A percentile compares a stretch with the other conserved stretches of the same genome.
These are phyloP conservation scores for Prunella himalayana DNA, from an alignment of 2,113 vertebrate genomes.

Conservation along the genomic window DNA sequence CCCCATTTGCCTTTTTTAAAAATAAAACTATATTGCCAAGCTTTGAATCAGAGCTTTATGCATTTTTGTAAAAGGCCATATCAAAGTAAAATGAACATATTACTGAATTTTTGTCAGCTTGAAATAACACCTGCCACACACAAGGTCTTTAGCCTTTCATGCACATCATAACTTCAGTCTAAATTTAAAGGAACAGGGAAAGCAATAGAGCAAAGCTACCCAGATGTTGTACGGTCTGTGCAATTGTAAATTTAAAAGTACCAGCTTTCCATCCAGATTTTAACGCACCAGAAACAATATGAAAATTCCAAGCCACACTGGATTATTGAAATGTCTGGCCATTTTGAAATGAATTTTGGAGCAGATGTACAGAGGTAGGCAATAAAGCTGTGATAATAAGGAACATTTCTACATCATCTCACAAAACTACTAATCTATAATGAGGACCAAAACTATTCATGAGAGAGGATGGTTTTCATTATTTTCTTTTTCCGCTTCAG, in stretches of 20 bases:
- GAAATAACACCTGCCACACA: constrained; percentile 76
- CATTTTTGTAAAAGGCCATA: constrained; percentile 38
- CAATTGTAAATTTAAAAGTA: constrained; percentile 76
- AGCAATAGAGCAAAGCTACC: constrained; percentile 78
- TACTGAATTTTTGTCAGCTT: constrained; percentile 70
- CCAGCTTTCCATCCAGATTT: constrained; percentile 76
- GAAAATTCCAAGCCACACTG: constrained; percentile 75
- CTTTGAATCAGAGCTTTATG: background rate
- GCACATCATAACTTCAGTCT: constrained; percentile 82
- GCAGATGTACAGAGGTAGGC: constrained; percentile 79
- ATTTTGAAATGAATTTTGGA: constrained; percentile 75
- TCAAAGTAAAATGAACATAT: constrained; percentile 67
- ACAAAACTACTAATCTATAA: constrained; percentile 72
- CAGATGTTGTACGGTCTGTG: constrained; percentile 91
- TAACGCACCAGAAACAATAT: constrained; percentile 74
- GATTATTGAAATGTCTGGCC: constrained; percentile 76
- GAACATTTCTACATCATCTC: constrained; percentile 77
- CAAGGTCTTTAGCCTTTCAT: constrained; percentile 78
- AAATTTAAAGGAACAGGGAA: constrained; percentile 88
- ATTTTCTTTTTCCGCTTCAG: constrained; percentile 21
- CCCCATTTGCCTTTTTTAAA: background rate
- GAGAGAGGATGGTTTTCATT: constrained; percentile 53
- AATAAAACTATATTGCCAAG: background rate
- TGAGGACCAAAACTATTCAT: constrained; percentile 63
- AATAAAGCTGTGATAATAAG: constrained; percentile 80